Conservation (phyloP, 2,797 vertebrate species). For the Halcyon badia region DNA sequence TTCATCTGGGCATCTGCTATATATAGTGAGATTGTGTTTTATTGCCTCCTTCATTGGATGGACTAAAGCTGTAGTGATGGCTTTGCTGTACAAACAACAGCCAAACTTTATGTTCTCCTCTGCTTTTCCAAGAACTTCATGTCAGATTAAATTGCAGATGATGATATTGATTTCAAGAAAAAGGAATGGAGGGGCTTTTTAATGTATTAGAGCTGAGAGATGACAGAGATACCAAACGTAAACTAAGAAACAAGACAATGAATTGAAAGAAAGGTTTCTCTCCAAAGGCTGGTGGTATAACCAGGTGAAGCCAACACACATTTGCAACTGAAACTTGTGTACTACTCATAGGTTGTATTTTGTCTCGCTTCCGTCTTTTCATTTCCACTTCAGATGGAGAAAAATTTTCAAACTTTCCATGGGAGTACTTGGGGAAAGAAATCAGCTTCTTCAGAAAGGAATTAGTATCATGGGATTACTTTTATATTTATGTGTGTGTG, state of each 20-base stretch:
- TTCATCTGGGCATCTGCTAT: background rate
- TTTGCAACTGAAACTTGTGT: background rate
- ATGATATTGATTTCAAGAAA: constrained; percentile 10
- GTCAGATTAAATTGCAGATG: constrained; percentile 26
- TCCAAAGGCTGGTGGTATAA: background rate
- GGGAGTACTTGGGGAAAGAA: background rate
- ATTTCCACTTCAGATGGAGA: background rate
- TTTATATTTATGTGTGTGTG: background rate
- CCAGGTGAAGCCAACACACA: background rate
- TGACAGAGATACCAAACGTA: background rate
- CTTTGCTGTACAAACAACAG: constrained; percentile 24
- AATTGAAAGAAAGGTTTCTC: background rate
- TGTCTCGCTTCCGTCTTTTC: background rate
- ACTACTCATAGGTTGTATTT: background rate
- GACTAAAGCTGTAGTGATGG: background rate
- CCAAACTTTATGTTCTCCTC: constrained; percentile 4
- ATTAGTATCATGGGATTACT: background rate
- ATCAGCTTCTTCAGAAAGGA: background rate
- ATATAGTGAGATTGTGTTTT: background rate
- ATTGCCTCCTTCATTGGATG: background rate
- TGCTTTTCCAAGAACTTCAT: background rate
- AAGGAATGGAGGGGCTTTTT: background rate
- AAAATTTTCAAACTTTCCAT: background rate
- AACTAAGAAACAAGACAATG: background rate
- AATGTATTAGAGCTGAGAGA: background rate